A percentile compares a stretch with the other conserved stretches of the same genome.
These are phyloP conservation scores for Lasioglossum baleicum DNA, from an alignment of 1,140 invertebrate genomes.

Conservation along the genomic window DNA sequence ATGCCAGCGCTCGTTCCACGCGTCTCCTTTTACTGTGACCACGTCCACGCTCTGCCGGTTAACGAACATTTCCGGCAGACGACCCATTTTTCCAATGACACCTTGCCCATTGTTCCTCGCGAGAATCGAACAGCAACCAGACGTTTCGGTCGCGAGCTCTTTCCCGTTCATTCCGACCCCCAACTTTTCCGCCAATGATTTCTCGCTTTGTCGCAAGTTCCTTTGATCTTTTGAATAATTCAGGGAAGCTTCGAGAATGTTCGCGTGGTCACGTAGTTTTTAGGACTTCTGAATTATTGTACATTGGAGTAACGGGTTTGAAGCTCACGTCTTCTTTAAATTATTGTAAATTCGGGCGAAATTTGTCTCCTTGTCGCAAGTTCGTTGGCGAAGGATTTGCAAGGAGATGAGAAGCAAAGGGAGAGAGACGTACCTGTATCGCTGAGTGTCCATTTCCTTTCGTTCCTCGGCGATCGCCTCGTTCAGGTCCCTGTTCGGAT, in stretches of 20 bases:
- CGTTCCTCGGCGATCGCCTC: slow-evolving; percentile 89
- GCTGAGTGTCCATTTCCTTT: slow-evolving; percentile 82
- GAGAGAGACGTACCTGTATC: slow-evolving; percentile 72
- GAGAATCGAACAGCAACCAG: background rate
- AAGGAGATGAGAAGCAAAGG: background rate
- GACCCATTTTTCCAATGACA: slow-evolving; percentile 6
- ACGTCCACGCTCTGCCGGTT: background rate
- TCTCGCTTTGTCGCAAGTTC: too few species aligned
- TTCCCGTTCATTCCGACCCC: too few species aligned
- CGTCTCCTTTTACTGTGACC: background rate
- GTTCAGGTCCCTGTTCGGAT: slow-evolving; percentile 87
- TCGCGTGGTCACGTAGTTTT: too few species aligned
- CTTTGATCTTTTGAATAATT: too few species aligned
- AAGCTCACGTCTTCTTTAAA: too few species aligned
- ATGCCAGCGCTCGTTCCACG: background rate
- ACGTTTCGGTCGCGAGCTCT: background rate
- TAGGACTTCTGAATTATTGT: too few species aligned
- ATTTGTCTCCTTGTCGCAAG: too few species aligned
- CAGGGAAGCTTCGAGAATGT: too few species aligned
- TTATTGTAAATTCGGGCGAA: too few species aligned
- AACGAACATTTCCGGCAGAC: background rate
- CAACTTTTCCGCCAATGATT: too few species aligned
- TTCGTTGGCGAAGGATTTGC: background rate
- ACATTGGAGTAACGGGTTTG: too few species aligned
- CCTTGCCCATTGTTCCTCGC: background rate